phyloP scores from a whole-genome alignment of 2,113 vertebrate species.

The Manacus vitellinus region DNA sequence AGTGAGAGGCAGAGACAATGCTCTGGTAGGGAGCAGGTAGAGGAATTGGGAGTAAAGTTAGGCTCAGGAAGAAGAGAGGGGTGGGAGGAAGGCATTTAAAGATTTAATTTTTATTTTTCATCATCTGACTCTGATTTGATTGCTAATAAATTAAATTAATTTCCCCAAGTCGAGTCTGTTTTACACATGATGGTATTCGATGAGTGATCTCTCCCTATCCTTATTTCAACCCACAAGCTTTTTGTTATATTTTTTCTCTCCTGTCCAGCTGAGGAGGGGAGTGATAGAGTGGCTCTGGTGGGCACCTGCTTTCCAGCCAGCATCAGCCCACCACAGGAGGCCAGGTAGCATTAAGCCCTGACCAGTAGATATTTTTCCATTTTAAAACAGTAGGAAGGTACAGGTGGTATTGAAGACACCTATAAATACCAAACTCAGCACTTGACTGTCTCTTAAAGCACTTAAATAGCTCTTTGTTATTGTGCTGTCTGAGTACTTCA shows the following conservation, averaged over 20 bases:
- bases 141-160: not conserved
- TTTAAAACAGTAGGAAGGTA: not conserved
- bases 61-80: not conserved
- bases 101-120: not conserved
- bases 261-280: not conserved
- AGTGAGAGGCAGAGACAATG: not conserved
- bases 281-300: not conserved
- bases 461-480: not conserved
- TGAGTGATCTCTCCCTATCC: not conserved
- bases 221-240: not conserved
- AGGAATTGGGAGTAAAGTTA: not conserved
- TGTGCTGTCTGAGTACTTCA: not conserved
- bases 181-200: not conserved
- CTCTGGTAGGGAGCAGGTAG: not conserved
- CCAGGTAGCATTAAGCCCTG: not conserved
- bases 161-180: not conserved
- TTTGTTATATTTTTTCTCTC: not conserved
- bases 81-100: not conserved
- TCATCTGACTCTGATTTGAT: not conserved
- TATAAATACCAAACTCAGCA: not conserved
- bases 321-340: not conserved
- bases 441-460: not conserved
- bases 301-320: not conserved
- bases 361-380: not conserved
- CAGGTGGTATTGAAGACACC: rapidly evolving